These are phyloP conservation scores for Forbesichthys agassizii DNA, from an alignment of 2,113 vertebrate genomes.

Conservation along the genomic window DNA sequence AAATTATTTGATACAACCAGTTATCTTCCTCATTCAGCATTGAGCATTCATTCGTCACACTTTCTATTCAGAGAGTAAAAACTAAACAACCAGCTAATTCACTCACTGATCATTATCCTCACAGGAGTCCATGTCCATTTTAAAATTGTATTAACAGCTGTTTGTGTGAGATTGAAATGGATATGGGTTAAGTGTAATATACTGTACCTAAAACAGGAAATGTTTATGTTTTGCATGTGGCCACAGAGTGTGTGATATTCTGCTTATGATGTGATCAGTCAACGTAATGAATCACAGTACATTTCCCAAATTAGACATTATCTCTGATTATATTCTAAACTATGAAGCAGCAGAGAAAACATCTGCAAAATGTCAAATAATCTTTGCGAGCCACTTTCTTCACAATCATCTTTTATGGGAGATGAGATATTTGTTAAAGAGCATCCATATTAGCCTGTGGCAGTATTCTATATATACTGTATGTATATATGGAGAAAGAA, in stretches of 20 bases:
- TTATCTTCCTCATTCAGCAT: constrained; percentile 27
- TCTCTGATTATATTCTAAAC: constrained; percentile 71
- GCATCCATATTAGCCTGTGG: no score
- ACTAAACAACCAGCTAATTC: constrained; percentile 30
- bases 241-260: constrained; percentile 51
- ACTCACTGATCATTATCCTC: constrained; percentile 41
- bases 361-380: constrained; percentile 69
- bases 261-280: constrained; percentile 54
- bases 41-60: not conserved
- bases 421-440: no score
- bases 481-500: no score
- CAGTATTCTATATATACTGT: no score
- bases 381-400: not conserved
- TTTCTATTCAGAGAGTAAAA: constrained; percentile 9
- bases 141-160: constrained; percentile 2
- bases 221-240: constrained; percentile 12
- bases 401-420: not conserved
- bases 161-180: not conserved
- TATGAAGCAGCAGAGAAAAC: constrained; percentile 51
- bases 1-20: constrained; percentile 45
- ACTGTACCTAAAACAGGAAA: constrained; percentile 8
- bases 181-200: constrained; percentile 27
- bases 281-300: constrained; percentile 64
- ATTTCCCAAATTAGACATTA: constrained; percentile 72
- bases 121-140: constrained; percentile 27